Evolutionary conservation across 2,113 vertebrate species (phyloP).

Genomic region (Patagioenas fasciata): DNA sequence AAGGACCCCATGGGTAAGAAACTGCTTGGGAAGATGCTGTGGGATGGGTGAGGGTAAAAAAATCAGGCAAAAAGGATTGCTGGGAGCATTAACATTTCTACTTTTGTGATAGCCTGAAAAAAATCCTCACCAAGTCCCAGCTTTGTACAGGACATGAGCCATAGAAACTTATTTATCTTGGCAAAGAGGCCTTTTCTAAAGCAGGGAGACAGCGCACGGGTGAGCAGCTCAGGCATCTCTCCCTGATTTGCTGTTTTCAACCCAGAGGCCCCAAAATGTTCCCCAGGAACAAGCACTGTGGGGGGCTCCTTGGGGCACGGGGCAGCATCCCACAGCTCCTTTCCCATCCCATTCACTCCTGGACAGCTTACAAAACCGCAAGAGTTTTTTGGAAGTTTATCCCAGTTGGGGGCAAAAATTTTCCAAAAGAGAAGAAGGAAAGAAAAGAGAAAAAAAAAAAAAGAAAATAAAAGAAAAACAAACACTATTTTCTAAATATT

Average conservation of each 20-base stretch:
- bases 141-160: fast-evolving
- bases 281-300: fast-evolving
- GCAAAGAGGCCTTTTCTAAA: background rate
- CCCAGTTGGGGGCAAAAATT: background rate
- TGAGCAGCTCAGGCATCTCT: background rate
- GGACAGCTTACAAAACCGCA: background rate
- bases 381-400: background rate
- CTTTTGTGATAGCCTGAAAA: background rate
- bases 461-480: background rate
- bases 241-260: background rate
- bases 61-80: fast-evolving
- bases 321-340: background rate
- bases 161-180: background rate
- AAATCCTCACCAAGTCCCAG: background rate
- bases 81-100: background rate
- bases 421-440: background rate
- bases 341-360: background rate
- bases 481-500: background rate
- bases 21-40: background rate
- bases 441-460: fast-evolving
- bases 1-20: fast-evolving
- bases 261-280: background rate
- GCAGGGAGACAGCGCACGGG: fast-evolving
- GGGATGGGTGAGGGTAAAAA: background rate
- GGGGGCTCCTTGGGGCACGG: background rate